Evolutionary conservation across 1,140 invertebrate species (phyloP).

Genomic region (Euschistus heros): DNA sequence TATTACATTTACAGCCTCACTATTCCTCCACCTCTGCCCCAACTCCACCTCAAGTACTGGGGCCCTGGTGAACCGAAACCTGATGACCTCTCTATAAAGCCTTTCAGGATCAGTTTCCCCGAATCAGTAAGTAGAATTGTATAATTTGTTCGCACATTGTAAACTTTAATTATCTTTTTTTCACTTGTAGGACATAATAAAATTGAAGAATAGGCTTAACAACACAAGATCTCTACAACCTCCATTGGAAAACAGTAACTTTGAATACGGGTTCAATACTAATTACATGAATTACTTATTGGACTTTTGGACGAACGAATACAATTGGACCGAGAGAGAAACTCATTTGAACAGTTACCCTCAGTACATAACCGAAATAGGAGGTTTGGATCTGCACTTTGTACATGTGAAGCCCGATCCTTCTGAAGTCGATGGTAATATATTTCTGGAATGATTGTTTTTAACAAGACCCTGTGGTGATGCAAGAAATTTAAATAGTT

Average conservation of each 20-base stretch:
- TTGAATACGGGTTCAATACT: conserved; percentile 67
- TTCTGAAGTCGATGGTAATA: conserved; percentile 9
- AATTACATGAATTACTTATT: conserved; percentile 52
- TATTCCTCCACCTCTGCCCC: neutral
- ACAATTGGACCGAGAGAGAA: conserved; percentile 61
- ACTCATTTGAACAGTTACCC: conserved; percentile 54
- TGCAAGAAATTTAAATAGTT: too few species aligned
- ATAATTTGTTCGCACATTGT: too few species aligned
- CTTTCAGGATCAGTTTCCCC: conserved; percentile 40
- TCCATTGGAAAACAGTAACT: conserved; percentile 55
- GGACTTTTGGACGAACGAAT: conserved; percentile 60
- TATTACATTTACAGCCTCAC: too few species aligned
- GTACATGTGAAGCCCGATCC: conserved; percentile 48
- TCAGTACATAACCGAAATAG: conserved; percentile 59
- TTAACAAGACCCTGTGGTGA: too few species aligned
- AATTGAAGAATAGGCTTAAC: conserved; percentile 13
- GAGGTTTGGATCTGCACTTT: conserved; percentile 64
- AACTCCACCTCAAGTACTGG: conserved; percentile 36
- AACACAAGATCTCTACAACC: conserved; percentile 10
- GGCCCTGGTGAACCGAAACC: conserved; percentile 34
- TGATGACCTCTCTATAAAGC: conserved; percentile 36
- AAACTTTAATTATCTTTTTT: too few species aligned
- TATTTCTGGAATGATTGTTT: too few species aligned
- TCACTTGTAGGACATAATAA: too few species aligned
- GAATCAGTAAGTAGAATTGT: conserved; percentile 31